Percentiles rank a stretch among this genome's conserved stretches.
These are phyloP conservation scores for Idaea dimidiata DNA, from an alignment of 2,888 invertebrate genomes.

Conservation along the genomic window DNA sequence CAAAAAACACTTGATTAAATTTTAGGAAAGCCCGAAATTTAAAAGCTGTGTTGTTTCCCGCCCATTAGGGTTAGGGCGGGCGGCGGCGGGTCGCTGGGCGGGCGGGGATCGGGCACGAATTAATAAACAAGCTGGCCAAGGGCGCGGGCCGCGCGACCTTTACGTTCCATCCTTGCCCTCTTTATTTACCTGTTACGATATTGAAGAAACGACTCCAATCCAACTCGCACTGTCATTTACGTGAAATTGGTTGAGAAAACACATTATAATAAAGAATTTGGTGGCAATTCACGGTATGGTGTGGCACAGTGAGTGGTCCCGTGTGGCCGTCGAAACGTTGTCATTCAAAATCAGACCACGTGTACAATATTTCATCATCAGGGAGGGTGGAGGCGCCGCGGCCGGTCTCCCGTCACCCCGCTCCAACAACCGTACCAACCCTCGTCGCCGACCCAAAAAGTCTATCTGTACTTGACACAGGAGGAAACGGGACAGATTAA, in stretches of 20 bases:
- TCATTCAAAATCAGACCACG: conserved; percentile 88
- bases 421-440: conserved; percentile 34
- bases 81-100: conserved; percentile 52
- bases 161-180: conserved; percentile 54
- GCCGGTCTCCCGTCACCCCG: conserved; percentile 40
- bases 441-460: conserved; percentile 71
- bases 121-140: conserved; percentile 77
- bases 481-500: conserved; percentile 81
- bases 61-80: conserved; percentile 69
- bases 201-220: not conserved
- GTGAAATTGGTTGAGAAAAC: conserved; percentile 14
- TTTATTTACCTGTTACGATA: conserved; percentile 42
- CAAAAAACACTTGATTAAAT: conserved; percentile 65
- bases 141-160: conserved; percentile 62
- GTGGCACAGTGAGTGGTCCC: conserved; percentile 55
- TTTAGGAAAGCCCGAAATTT: conserved; percentile 62
- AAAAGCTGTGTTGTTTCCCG: conserved; percentile 69
- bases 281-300: not conserved
- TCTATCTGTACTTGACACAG: conserved; percentile 80
- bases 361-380: conserved; percentile 88
- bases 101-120: conserved; percentile 66
- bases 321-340: conserved; percentile 80
- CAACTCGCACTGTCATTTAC: not conserved
- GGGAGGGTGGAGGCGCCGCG: conserved; percentile 64
- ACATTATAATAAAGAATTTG: conserved; percentile 39